These are phyloP conservation scores for Cettia cetti DNA, from an alignment of 2,113 vertebrate species.

Conservation along the genomic window DNA sequence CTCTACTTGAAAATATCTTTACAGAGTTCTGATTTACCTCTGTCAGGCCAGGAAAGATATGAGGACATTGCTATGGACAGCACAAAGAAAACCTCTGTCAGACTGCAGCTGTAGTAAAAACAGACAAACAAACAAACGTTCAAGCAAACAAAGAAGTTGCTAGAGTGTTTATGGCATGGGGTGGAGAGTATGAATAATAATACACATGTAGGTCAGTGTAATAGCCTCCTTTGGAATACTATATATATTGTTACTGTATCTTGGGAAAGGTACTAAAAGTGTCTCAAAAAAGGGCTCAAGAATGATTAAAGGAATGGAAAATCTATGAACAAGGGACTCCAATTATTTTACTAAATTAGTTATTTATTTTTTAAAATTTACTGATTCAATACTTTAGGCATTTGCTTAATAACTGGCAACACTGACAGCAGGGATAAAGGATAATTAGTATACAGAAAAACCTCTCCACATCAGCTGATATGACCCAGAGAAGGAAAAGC, in stretches of 20 bases:
- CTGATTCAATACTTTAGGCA: neutral
- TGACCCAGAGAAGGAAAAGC: neutral
- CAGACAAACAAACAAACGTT: neutral
- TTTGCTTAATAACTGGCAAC: neutral
- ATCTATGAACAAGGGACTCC: neutral
- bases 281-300: neutral
- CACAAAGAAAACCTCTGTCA: neutral
- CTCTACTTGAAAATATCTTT: neutral
- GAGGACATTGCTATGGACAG: neutral
- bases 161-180: neutral
- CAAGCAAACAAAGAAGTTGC: neutral
- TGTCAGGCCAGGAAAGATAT: neutral
- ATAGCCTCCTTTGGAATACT: neutral
- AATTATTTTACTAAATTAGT: neutral
- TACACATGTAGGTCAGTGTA: neutral
- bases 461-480: neutral
- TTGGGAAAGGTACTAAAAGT: neutral
- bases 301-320: neutral
- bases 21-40: neutral
- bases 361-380: neutral
- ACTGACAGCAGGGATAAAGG: neutral
- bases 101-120: neutral
- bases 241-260: accelerated
- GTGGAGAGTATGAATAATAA: neutral
- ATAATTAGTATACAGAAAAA: neutral